A percentile compares a stretch with the other conserved stretches of the same genome.
Evolutionary conservation across 2,797 vertebrate genomes (phyloP).

Genomic region (Echeneis naucrates): DNA sequence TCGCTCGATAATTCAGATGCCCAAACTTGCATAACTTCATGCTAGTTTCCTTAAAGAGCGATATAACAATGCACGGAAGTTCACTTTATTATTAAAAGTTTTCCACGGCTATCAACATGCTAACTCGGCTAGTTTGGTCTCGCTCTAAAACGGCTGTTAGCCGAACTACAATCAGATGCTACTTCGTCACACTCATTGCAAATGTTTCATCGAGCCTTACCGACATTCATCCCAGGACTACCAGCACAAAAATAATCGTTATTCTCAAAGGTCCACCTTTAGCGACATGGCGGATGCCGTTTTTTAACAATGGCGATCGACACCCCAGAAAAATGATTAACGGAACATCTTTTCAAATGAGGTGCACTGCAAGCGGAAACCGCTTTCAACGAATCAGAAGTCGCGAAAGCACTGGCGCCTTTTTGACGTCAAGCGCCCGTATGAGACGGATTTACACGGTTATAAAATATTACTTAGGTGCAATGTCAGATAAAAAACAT

Average conservation of each 20-base stretch:
- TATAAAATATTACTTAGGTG: rapidly evolving
- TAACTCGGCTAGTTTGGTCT: background rate
- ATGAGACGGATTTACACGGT: background rate
- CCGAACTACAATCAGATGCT: too few species aligned
- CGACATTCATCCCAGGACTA: background rate
- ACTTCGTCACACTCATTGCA: rapidly evolving
- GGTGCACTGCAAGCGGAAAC: conserved; percentile 61
- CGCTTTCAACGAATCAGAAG: conserved; percentile 65
- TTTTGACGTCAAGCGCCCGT: conserved; percentile 1
- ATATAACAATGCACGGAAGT: rapidly evolving
- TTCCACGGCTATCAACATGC: conserved; percentile 10
- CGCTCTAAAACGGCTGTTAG: background rate
- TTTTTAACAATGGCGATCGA: conserved; percentile 57
- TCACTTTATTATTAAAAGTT: rapidly evolving
- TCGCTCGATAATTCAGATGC: rapidly evolving
- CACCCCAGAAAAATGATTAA: background rate
- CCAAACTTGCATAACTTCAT: rapidly evolving
- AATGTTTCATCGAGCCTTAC: conserved; percentile 31
- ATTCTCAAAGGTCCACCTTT: background rate
- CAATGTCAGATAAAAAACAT: rapidly evolving
- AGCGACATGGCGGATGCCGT: conserved; percentile 7
- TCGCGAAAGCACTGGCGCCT: conserved; percentile 12
- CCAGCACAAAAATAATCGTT: background rate
- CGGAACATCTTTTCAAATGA: conserved; percentile 71
- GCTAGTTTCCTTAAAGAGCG: background rate